A percentile compares a stretch with the other conserved stretches of the same genome.
Conservation (phyloP, 2,888 invertebrate species). For the Eupithecia subumbrata region DNA sequence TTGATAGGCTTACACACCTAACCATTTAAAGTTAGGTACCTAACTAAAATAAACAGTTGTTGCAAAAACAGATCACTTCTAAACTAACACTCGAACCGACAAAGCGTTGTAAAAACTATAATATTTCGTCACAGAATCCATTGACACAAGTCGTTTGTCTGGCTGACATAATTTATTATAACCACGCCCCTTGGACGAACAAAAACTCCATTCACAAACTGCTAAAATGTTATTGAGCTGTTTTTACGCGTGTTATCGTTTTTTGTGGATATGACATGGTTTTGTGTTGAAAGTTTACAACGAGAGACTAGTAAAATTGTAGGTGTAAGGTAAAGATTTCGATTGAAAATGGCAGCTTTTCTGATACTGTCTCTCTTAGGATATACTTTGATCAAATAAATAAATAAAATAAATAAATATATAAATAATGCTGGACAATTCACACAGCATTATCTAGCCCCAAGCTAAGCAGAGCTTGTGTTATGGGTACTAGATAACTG, state of each 20-base stretch:
- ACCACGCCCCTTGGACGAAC: slow-evolving; percentile 44
- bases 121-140: slow-evolving; percentile 28
- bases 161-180: slow-evolving; percentile 45
- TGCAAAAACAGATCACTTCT: neutral
- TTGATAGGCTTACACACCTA: too few relatives aligned
- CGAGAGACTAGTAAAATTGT: neutral
- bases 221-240: slow-evolving; percentile 29
- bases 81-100: slow-evolving; percentile 14
- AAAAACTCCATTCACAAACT: slow-evolving; percentile 38
- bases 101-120: slow-evolving; percentile 13
- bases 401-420: too few relatives aligned
- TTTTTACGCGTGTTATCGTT: slow-evolving; percentile 34
- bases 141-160: slow-evolving; percentile 33
- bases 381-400: too few relatives aligned
- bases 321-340: neutral
- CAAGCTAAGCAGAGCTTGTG: too few relatives aligned
- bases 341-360: neutral
- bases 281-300: neutral
- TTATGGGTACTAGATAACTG: too few relatives aligned
- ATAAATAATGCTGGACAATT: too few relatives aligned
- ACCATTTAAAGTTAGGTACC: too few relatives aligned
- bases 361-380: too few relatives aligned
- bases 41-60: neutral
- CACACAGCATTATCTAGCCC: too few relatives aligned
- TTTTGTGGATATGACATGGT: slow-evolving; percentile 12